Conservation (phyloP, 2,888 invertebrate species). For the Drosophila suboccidentalis region DNA sequence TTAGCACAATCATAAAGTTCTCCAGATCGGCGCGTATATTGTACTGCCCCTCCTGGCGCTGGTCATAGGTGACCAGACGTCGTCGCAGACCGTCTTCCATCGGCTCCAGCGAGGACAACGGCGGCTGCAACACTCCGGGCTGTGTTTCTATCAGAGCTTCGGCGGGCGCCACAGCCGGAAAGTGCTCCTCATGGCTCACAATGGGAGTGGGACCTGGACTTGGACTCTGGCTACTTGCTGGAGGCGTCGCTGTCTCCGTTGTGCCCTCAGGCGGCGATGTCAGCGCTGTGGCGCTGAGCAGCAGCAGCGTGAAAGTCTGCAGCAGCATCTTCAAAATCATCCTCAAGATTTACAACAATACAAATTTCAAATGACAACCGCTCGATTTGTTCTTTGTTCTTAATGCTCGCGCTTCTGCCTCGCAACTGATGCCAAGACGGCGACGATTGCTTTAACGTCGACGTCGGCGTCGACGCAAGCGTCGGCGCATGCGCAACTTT, state of each 20-base stretch:
- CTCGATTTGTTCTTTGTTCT: constrained; percentile 65
- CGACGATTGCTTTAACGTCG: constrained; percentile 51
- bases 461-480: constrained; percentile 36
- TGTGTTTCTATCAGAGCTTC: constrained; percentile 31
- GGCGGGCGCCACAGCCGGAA: constrained; percentile 54
- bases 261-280: constrained; percentile 10
- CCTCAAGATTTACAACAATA: not conserved
- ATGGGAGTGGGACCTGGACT: constrained; percentile 15
- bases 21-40: constrained; percentile 91
- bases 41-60: constrained; percentile 91
- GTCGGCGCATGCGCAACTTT: constrained; percentile 74
- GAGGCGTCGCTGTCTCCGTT: constrained; percentile 30
- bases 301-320: constrained; percentile 56
- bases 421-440: constrained; percentile 69
- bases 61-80: constrained; percentile 86
- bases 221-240: constrained; percentile 16
- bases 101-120: constrained; percentile 32
- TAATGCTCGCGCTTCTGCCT: constrained; percentile 69
- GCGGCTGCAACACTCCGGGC: constrained; percentile 46
- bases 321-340: constrained; percentile 44
- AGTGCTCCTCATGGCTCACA: constrained; percentile 51
- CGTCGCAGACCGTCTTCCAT: constrained; percentile 60
- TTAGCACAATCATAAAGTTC: constrained; percentile 90
- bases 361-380: constrained; percentile 8
- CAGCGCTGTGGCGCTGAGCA: constrained; percentile 32